A percentile compares a stretch with the other conserved stretches of the same genome.
phyloP scores from a whole-genome alignment of 2,888 invertebrate genomes.

The Drosophila parthenogenetica region DNA sequence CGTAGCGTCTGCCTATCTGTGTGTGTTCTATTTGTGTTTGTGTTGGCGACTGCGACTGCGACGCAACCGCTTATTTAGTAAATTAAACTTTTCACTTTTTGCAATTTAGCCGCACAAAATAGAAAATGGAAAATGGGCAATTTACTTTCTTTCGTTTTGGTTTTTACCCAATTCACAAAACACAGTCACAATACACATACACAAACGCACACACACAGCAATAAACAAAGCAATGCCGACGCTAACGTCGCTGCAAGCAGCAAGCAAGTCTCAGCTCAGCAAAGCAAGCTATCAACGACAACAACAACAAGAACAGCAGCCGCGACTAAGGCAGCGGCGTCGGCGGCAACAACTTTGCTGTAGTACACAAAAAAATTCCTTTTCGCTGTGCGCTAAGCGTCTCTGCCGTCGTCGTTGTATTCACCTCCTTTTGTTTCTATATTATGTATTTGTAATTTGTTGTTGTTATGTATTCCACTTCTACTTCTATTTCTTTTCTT shows the following conservation, averaged over 20 bases:
- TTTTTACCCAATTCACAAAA: conserved; percentile 64
- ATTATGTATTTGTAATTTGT: conserved; percentile 41
- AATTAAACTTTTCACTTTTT: conserved; percentile 81
- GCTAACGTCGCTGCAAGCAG: conserved; percentile 48
- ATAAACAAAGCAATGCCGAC: conserved; percentile 63
- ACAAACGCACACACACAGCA: conserved; percentile 35
- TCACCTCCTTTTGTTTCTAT: conserved; percentile 56
- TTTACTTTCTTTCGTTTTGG: conserved; percentile 66
- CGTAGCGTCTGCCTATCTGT: conserved; percentile 18
- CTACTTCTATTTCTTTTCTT: conserved; percentile 57
- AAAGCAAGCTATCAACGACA: conserved; percentile 25
- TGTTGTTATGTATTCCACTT: conserved; percentile 51
- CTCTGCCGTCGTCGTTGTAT: conserved; percentile 37
- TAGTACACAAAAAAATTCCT: conserved; percentile 75
- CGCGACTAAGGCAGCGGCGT: conserved; percentile 30
- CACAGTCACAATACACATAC: conserved; percentile 28
- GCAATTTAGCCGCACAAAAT: conserved; percentile 61
- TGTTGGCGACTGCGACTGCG: conserved; percentile 43
- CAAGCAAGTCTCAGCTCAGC: conserved; percentile 52
- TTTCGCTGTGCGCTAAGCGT: conserved; percentile 57
- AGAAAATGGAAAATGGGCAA: conserved; percentile 73
- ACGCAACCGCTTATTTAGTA: conserved; percentile 70
- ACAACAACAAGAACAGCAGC: conserved; percentile 46
- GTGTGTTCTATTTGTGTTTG: conserved; percentile 24
- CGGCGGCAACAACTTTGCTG: conserved; percentile 57